Evolutionary conservation across 2,888 invertebrate species (phyloP), one percentile per base, ranked within the genome.

Genomic region (Epirrhoe tristata): DNA sequence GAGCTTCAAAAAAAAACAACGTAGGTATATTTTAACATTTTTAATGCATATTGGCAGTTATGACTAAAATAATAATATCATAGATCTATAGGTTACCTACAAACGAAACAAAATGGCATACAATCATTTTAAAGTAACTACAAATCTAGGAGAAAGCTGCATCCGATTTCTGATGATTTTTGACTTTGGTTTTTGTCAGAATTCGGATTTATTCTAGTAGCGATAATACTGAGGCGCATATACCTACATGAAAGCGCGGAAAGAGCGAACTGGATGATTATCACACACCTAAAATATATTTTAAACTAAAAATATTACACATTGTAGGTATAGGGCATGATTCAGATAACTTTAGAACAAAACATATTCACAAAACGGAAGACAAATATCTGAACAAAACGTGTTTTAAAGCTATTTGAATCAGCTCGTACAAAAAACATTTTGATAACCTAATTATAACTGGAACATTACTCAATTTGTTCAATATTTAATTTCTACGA

Each of bases 101-200:
- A 81, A 84, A 81, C 81, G 82, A 86, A 79, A 84, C 80, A 80
- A 80, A 82, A 88, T 90, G 88, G 89, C 89, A 88, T 88, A 85
- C 81, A 82, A 83, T 83, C 80, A 82, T 79, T 85, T 81, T 76
- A 83, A 78, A 81, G 81, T 79, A 81, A 81, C 76, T 77, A 79
- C 76, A 81, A 76, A 79, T 75, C 80, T 77, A 77, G 59, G 57
- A 59, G 34, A 58, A 70, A 71, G 68, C 69, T 68, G 67, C 50
- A 63, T 77, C 81, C 81, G 79, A 80, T 81, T 77, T 81, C 79
- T 78, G 77, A 64, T 69, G 73, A 75, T 77, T 74, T 79, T 81
- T 79, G 75, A 86, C 88, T 89, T 90, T 89, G 89, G 88, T 81
- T 86, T 65, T 83, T 79, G 72, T 77, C 83, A 81, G 80, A 83